These are phyloP conservation scores for Drosophila pandora DNA, from an alignment of 1,140 invertebrate genomes.

Conservation along the genomic window DNA sequence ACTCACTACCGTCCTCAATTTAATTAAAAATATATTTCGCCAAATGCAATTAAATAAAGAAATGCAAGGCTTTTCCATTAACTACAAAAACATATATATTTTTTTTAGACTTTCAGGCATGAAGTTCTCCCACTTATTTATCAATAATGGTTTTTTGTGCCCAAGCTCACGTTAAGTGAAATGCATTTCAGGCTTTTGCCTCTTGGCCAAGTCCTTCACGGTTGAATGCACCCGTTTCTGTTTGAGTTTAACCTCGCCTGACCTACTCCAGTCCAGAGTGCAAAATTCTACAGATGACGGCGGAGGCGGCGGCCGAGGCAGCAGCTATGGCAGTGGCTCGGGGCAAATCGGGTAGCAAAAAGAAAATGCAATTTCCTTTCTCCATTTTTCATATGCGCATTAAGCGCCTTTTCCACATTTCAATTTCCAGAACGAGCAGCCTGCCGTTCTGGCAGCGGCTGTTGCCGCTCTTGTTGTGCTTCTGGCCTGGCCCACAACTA, in stretches of 20 bases:
- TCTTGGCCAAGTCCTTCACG: slow-evolving; percentile 43
- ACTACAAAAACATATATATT: slow-evolving; percentile 1
- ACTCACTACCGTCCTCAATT: neutral
- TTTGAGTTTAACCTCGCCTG: slow-evolving; percentile 63
- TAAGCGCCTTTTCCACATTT: slow-evolving; percentile 79
- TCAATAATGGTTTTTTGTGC: slow-evolving; percentile 36
- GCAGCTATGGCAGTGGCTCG: slow-evolving; percentile 6
- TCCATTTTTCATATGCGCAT: slow-evolving; percentile 79
- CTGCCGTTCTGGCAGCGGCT: slow-evolving; percentile 8
- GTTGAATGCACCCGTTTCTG: slow-evolving; percentile 75
- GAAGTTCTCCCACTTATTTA: slow-evolving; percentile 13
- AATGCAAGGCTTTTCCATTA: neutral
- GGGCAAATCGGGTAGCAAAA: slow-evolving; percentile 23
- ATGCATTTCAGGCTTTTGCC: slow-evolving; percentile 33
- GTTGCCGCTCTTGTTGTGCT: slow-evolving; percentile 39
- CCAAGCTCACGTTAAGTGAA: slow-evolving; percentile 29
- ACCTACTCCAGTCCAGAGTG: slow-evolving; percentile 36
- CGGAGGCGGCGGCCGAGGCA: slow-evolving; percentile 3
- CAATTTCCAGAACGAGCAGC: slow-evolving; percentile 60
- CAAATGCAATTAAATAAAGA: neutral
- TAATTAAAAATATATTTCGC: neutral
- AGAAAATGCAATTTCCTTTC: slow-evolving; percentile 76
- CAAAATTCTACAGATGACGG: slow-evolving; percentile 30
- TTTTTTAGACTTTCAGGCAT: slow-evolving; percentile 2
- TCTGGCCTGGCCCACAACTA: slow-evolving; percentile 19